Evolutionary conservation across 1,140 invertebrate species (phyloP).

Genomic region (Druon quercuslanigerum): DNA sequence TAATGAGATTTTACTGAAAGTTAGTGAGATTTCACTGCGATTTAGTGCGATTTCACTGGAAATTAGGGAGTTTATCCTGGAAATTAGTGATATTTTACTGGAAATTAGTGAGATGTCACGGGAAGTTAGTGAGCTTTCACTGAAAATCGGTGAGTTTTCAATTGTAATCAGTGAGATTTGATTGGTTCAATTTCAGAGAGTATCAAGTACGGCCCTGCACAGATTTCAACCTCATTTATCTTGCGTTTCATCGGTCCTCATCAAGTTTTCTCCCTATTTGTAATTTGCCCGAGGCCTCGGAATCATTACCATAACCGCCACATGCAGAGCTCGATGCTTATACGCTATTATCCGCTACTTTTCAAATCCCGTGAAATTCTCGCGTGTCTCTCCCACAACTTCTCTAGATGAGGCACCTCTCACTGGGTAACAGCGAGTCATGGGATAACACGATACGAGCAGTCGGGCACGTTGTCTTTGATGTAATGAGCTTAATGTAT

Average conservation of each 20-base stretch:
- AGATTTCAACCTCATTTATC: slow-evolving; percentile 21
- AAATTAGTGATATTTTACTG: no score
- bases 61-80: no score
- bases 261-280: slow-evolving; percentile 30
- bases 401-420: slow-evolving; percentile 17
- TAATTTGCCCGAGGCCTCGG: slow-evolving; percentile 4
- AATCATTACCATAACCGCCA: slow-evolving; percentile 24
- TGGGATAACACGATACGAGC: slow-evolving; percentile 14
- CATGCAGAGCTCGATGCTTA: slow-evolving; percentile 23
- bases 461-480: slow-evolving; percentile 17
- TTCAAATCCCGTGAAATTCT: slow-evolving; percentile 30
- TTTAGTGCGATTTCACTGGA: no score
- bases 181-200: no score
- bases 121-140: no score
- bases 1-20: no score
- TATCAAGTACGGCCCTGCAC: neutral
- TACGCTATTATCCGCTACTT: slow-evolving; percentile 23
- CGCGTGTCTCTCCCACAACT: slow-evolving; percentile 10
- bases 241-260: slow-evolving; percentile 13
- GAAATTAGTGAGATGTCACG: no score
- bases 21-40: no score
- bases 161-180: no score
- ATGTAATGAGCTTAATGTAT: slow-evolving; percentile 28
- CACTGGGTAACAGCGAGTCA: slow-evolving; percentile 7
- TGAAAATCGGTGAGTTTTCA: no score